Percentiles rank a stretch among this genome's conserved stretches.
Evolutionary conservation across 2,888 invertebrate genomes (phyloP).

Genomic region (Rotaria macrura): DNA sequence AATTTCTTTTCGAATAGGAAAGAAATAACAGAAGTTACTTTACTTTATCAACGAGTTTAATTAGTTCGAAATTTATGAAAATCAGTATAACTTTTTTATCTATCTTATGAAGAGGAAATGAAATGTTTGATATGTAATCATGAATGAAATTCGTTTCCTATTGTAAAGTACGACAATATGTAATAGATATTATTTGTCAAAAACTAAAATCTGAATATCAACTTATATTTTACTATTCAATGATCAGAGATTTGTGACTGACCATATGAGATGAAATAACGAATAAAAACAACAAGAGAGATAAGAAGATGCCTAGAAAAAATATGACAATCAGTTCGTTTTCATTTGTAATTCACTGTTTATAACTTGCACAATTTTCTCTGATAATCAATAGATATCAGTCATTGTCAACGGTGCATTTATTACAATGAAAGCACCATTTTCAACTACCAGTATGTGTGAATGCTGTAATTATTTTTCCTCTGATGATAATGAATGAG

Average conservation of each 20-base stretch:
- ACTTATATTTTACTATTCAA: too few species aligned
- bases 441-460: neutral
- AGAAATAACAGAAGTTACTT: too few species aligned
- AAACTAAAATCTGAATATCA: neutral
- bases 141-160: too few species aligned
- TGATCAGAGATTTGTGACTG: too few species aligned
- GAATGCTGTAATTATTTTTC: slow-evolving; percentile 15
- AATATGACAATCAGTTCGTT: neutral
- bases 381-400: neutral
- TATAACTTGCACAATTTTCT: neutral
- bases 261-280: neutral
- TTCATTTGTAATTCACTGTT: neutral
- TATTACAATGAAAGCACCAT: neutral
- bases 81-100: too few species aligned
- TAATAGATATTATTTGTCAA: too few species aligned
- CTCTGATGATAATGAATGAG: neutral
- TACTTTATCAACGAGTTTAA: too few species aligned
- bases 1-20: too few species aligned
- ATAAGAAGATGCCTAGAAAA: neutral
- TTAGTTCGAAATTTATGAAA: too few species aligned
- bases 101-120: too few species aligned
- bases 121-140: too few species aligned
- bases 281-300: neutral
- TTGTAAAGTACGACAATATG: too few species aligned
- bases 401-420: neutral